A percentile compares a stretch with the other conserved stretches of the same genome.
Evolutionary conservation across 2,113 vertebrate species (phyloP).

Genomic region (Vulpes vulpes): DNA sequence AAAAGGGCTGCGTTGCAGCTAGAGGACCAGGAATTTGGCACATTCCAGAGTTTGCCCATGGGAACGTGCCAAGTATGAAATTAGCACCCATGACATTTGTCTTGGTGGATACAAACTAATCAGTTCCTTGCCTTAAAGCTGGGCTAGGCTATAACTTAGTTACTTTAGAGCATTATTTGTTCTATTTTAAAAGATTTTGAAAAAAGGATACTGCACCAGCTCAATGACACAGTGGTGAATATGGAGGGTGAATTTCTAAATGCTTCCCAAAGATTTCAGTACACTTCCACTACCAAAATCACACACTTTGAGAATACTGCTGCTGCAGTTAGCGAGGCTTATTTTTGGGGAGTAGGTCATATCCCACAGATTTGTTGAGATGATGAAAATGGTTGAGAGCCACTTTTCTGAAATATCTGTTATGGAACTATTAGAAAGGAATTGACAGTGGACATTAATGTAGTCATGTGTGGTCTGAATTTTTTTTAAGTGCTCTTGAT

Average conservation of each 20-base stretch:
- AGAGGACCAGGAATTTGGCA: neutral
- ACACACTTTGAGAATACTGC: neutral
- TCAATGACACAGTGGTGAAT: neutral
- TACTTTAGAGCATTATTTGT: conserved; percentile 32
- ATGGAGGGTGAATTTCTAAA: neutral
- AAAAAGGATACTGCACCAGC: neutral
- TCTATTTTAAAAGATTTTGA: conserved; percentile 30
- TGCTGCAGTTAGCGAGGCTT: neutral
- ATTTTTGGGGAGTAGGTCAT: neutral
- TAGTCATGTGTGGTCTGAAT: neutral
- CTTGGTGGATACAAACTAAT: conserved; percentile 40
- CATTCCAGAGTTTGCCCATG: neutral
- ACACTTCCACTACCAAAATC: neutral
- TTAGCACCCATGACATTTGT: conserved; percentile 12
- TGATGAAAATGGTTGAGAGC: neutral
- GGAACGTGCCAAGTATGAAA: conserved; percentile 23
- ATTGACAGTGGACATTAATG: neutral
- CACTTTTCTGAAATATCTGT: neutral
- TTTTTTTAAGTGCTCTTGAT: conserved; percentile 18
- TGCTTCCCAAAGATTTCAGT: neutral
- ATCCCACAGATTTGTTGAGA: neutral
- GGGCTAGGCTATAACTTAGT: neutral
- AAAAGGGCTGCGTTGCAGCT: neutral
- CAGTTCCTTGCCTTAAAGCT: neutral
- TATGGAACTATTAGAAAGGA: neutral